These are phyloP conservation scores for Acrobeloides nanus DNA, from an alignment of 2,888 invertebrate genomes.

Conservation along the genomic window DNA sequence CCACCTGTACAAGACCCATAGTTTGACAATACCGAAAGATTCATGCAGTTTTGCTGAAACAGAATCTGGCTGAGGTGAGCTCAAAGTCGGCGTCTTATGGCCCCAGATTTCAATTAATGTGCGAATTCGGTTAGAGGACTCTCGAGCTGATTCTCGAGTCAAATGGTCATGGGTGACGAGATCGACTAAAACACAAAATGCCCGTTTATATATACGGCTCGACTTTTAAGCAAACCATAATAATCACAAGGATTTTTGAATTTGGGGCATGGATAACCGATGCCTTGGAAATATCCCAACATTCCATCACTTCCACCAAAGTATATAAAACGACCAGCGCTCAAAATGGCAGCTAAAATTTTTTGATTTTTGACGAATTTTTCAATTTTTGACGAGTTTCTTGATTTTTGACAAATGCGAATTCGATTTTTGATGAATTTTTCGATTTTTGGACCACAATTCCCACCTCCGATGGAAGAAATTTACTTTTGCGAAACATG, in stretches of 20 bases:
- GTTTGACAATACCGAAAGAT: no score
- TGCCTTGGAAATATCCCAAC: conserved; percentile 77
- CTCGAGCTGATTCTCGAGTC: conserved; percentile 85
- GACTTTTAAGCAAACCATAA: conserved; percentile 60
- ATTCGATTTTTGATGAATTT: no score
- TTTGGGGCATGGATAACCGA: conserved; percentile 87
- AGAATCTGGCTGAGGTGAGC: no score
- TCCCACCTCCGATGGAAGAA: no score
- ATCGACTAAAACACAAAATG: conserved; percentile 67
- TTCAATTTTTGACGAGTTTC: no score
- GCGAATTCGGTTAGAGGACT: conserved; percentile 85
- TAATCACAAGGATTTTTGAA: conserved; percentile 94
- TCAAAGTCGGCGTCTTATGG: no score
- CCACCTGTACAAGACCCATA: no score
- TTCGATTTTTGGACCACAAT: no score
- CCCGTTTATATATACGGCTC: not conserved
- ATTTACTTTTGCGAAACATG: conserved; percentile 69
- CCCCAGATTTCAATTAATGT: conserved; percentile 72
- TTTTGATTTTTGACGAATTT: no score
- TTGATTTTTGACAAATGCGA: no score
- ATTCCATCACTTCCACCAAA: conserved; percentile 80
- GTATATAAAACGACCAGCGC: conserved; percentile 82
- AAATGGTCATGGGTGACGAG: conserved; percentile 84
- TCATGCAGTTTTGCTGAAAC: no score
- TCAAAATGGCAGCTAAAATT: conserved; percentile 69